Conservation (phyloP, 1,140 invertebrate genomes). For the Anthonomus grandis region DNA sequence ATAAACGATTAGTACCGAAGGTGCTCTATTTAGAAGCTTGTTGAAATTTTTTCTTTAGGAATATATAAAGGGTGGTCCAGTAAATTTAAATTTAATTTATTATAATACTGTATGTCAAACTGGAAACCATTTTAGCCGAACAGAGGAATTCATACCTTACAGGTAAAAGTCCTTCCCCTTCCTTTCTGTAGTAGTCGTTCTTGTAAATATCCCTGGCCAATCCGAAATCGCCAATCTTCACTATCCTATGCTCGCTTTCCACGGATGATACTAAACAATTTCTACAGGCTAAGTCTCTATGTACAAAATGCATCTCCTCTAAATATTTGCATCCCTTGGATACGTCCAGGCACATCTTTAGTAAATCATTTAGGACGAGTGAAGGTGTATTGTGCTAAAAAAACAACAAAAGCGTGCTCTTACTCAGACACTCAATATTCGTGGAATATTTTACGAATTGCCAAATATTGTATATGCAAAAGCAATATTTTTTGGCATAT, state of each 20-base stretch:
- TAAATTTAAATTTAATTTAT: too few species aligned
- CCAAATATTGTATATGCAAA: too few species aligned
- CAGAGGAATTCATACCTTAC: slow-evolving; percentile 48
- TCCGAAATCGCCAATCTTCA: slow-evolving; percentile 97
- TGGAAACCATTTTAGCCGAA: too few species aligned
- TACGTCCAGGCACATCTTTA: slow-evolving; percentile 92
- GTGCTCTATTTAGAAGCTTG: too few species aligned
- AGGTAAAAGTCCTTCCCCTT: slow-evolving; percentile 73
- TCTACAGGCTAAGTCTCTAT: slow-evolving; percentile 90
- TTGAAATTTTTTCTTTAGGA: too few species aligned
- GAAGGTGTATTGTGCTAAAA: slow-evolving; percentile 41
- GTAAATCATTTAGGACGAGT: slow-evolving; percentile 75
- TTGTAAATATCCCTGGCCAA: slow-evolving; percentile 92
- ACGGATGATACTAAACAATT: slow-evolving; percentile 86
- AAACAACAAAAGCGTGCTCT: too few species aligned
- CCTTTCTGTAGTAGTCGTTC: slow-evolving; percentile 95
- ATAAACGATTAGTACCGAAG: too few species aligned
- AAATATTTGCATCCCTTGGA: slow-evolving; percentile 89
- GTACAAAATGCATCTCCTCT: slow-evolving; percentile 94
- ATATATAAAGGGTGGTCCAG: too few species aligned
- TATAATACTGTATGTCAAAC: too few species aligned
- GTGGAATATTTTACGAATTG: too few species aligned
- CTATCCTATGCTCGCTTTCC: slow-evolving; percentile 67
- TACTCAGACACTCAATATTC: too few species aligned
- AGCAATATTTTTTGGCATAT: too few species aligned